These are phyloP conservation scores for Acleris literana DNA, from an alignment of 2,888 invertebrate species.

Conservation along the genomic window DNA sequence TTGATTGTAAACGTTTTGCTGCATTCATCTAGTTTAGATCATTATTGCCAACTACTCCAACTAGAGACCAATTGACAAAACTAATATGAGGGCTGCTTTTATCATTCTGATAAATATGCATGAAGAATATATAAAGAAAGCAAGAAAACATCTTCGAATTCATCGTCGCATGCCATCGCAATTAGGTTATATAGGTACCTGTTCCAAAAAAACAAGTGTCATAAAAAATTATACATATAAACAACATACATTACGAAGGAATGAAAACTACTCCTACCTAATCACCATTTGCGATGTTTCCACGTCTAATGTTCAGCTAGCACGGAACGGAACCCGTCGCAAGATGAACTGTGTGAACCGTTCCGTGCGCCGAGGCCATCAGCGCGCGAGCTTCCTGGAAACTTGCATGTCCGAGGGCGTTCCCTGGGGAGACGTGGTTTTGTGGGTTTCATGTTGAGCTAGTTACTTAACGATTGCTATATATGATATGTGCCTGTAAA, in stretches of 20 bases:
- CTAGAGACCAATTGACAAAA: no score
- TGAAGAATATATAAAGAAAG: background rate
- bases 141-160: no score
- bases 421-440: constrained; percentile 13
- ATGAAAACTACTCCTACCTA: constrained; percentile 15
- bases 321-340: constrained; percentile 18
- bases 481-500: background rate
- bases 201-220: no score
- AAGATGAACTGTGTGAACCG: constrained; percentile 21
- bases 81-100: no score
- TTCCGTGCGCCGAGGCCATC: constrained; percentile 25
- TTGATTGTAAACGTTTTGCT: no score
- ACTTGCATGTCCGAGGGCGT: constrained; percentile 27
- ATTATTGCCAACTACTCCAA: no score
- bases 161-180: no score
- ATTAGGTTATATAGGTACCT: no score
- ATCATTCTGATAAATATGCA: background rate
- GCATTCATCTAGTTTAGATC: no score
- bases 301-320: constrained; percentile 20
- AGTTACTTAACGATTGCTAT: background rate
- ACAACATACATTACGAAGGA: background rate
- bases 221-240: no score
- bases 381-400: constrained; percentile 5
- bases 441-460: background rate
- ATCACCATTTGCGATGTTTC: constrained; percentile 14